Evolutionary conservation across 2,113 vertebrate genomes (phyloP), one percentile per base, ranked within the genome.

Genomic region (Elaphurus davidianus): DNA sequence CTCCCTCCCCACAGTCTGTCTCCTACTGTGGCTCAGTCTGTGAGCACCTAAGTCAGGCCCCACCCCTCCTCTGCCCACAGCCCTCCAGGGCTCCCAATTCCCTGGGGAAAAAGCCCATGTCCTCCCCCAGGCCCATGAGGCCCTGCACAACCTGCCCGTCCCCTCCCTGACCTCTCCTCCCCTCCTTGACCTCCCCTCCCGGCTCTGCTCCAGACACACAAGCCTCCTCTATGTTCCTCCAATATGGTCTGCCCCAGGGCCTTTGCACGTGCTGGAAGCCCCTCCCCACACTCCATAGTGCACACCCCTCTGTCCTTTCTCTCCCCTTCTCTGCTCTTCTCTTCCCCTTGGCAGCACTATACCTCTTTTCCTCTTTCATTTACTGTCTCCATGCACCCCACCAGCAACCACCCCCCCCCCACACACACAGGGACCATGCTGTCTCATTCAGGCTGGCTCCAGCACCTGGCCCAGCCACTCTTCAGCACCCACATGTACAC

Each of bases 381-480:
- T 36, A 30, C 50, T 13, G 47, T 7, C 52, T 40, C 2, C 50
- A 64, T 2, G 7, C 1, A 9, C 45, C 43, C 5, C 13, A 11
- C 43, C n/a, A n/a, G 6, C 71, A 40, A 13, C 15, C 23, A 47
- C 16, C 4, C 3, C 14, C 8, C n/a, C 33, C 40, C 40, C 40
- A 4, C 40, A 4, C 2, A 21, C 5, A 16, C 14, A 36, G 11
- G 47, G 11, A 16, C n/a, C 40, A 16, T 1, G 10, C n/a, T 1
- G 2, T 25, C 74, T 79, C 12, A 0, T 79, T 25, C 6, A 0
- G 3, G 55, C 9, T 19, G 33, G 5, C 19, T 59, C 47, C 19
- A 27, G 59, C 5, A 9, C 19, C 28, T 3, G 28, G 52, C 79
- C 52, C 7, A 27, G 11, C 47, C 33, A 52, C 21, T 54, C 79